Conservation (phyloP, 2,113 vertebrate species). For the Heterochromis multidens region DNA sequence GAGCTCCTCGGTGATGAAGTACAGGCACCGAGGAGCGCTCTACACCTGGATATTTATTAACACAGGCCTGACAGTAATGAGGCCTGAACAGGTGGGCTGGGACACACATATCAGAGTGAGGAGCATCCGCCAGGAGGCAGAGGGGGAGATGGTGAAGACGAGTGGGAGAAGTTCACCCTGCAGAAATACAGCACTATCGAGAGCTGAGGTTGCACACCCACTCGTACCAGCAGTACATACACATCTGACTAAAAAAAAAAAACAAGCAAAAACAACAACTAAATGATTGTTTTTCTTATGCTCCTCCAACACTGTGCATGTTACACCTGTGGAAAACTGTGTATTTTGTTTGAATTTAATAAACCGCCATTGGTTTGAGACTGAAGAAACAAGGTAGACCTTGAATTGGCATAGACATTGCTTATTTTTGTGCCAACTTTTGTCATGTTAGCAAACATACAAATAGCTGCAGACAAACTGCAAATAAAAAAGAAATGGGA, state of each 20-base stretch:
- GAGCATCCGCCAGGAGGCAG: conserved; percentile 68
- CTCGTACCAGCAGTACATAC: conserved; percentile 32
- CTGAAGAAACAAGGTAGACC: neutral
- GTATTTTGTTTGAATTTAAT: conserved; percentile 1
- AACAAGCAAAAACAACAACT: conserved; percentile 19
- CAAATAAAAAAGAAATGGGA: neutral
- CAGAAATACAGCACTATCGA: conserved; percentile 48
- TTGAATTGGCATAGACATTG: neutral
- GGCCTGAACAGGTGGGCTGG: conserved; percentile 79
- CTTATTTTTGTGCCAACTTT: neutral
- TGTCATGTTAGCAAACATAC: neutral
- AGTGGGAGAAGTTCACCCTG: conserved; percentile 69
- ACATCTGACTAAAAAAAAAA: conserved; percentile 24
- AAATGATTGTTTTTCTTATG: conserved; percentile 21
- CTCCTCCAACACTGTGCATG: neutral
- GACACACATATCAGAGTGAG: conserved; percentile 78
- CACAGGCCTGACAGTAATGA: conserved; percentile 80
- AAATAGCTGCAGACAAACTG: neutral
- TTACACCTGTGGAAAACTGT: neutral
- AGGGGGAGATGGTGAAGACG: conserved; percentile 53
- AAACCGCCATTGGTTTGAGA: neutral
- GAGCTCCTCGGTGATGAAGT: conserved; percentile 76
- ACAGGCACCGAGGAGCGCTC: conserved; percentile 69
- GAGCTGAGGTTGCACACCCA: conserved; percentile 57
- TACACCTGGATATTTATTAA: conserved; percentile 84